Evolutionary conservation across 2,797 vertebrate genomes (phyloP).

Genomic region (Mastacembelus armatus): DNA sequence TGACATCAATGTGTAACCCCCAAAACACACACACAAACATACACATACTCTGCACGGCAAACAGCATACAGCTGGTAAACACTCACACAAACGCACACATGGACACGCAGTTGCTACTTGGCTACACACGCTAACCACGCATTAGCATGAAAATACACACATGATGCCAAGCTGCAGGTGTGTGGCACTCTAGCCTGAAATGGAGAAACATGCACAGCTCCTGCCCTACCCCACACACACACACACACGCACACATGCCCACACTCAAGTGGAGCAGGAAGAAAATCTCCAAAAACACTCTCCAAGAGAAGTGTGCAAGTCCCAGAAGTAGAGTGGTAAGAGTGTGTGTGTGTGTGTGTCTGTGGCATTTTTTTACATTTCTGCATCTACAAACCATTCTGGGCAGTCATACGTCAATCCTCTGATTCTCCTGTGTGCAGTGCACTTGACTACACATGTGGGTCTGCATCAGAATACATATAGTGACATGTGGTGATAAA

Average conservation of each 20-base stretch:
- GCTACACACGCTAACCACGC: conserved; percentile 22
- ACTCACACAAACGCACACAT: conserved; percentile 14
- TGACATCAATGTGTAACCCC: conserved; percentile 73
- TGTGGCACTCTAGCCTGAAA: conserved; percentile 36
- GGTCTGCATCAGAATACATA: too few species aligned
- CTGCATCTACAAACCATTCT: not conserved
- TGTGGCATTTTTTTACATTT: conserved; percentile 10
- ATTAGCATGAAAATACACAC: conserved; percentile 48
- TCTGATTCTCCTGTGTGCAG: too few species aligned
- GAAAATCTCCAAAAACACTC: conserved; percentile 65
- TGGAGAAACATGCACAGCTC: conserved; percentile 29
- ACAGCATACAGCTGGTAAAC: conserved; percentile 26
- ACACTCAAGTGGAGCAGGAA: conserved; percentile 45
- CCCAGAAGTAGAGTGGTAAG: conserved; percentile 50
- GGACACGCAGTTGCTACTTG: conserved; percentile 38
- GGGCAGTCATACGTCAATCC: too few species aligned
- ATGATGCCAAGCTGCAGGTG: conserved; percentile 48
- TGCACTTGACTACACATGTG: too few species aligned
- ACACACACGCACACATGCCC: conserved; percentile 4
- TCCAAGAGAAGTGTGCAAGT: conserved; percentile 50
- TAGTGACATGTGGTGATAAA: not conserved
- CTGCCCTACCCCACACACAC: conserved; percentile 10
- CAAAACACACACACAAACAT: conserved; percentile 10
- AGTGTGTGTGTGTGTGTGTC: conserved; percentile 18
- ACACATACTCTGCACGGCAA: conserved; percentile 2